Evolutionary conservation across 2,888 invertebrate genomes (phyloP).

Genomic region (Callyntrura sp.): DNA sequence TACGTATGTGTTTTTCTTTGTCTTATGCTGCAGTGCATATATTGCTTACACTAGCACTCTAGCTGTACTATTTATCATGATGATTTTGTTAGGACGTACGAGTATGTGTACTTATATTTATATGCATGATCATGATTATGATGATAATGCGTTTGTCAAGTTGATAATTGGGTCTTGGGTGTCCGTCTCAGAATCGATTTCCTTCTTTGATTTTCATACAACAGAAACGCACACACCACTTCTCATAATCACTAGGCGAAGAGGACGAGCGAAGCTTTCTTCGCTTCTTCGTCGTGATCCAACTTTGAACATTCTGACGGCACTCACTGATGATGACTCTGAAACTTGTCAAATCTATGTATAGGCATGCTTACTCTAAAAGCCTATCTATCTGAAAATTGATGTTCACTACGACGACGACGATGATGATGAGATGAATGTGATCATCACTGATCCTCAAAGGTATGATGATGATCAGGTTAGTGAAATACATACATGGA

Average conservation of each 20-base stretch:
- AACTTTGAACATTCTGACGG: conserved; percentile 40
- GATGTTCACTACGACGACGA: conserved; percentile 52
- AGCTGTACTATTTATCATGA: background rate
- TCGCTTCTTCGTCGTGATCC: conserved; percentile 46
- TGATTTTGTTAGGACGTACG: conserved; percentile 12
- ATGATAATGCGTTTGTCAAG: conserved; percentile 74
- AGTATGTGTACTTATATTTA: background rate
- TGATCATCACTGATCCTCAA: conserved; percentile 58
- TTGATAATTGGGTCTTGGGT: conserved; percentile 80
- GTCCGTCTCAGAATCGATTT: conserved; percentile 78
- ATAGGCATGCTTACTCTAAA: conserved; percentile 55
- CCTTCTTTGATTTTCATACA: conserved; percentile 73
- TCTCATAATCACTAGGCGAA: conserved; percentile 61
- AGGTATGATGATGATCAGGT: conserved; percentile 46
- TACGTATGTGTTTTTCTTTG: conserved; percentile 22
- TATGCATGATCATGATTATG: conserved; percentile 34
- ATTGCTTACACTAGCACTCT: conserved; percentile 10
- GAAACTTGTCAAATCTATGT: conserved; percentile 66
- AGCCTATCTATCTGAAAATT: conserved; percentile 62
- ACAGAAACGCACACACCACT: background rate
- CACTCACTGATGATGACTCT: conserved; percentile 28
- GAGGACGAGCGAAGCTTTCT: conserved; percentile 73
- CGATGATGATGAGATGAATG: conserved; percentile 58
- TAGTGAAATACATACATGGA: conserved; percentile 42
- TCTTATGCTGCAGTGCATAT: background rate